Conservation (phyloP, 2,113 vertebrate species). For the Hyla sarda region DNA sequence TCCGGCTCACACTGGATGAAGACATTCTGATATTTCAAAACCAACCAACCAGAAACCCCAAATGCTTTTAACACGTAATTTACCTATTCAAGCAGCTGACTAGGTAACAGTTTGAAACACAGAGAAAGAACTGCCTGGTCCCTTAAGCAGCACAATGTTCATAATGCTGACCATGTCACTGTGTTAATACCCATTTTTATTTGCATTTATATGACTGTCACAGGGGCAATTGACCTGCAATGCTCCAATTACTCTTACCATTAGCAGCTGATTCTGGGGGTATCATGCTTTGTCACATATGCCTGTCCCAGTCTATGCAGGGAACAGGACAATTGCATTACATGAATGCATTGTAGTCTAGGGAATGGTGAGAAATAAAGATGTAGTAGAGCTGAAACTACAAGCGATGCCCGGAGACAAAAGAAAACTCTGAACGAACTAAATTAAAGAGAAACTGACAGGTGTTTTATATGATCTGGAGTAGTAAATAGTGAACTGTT, state of each 20-base stretch:
- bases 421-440: too few relatives aligned
- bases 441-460: too few relatives aligned
- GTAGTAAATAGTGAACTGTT: too few relatives aligned
- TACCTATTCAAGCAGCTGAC: slow-evolving; percentile 35
- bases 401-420: too few relatives aligned
- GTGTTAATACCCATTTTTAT: slow-evolving; percentile 1
- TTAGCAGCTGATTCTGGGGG: neutral
- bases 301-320: neutral
- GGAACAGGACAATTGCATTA: neutral
- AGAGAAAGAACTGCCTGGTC: slow-evolving; percentile 14
- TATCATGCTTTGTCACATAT: neutral
- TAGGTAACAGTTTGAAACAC: slow-evolving; percentile 21
- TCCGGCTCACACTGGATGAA: slow-evolving; percentile 24
- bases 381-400: neutral
- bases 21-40: slow-evolving; percentile 56
- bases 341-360: neutral
- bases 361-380: neutral
- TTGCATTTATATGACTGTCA: slow-evolving; percentile 34
- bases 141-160: neutral
- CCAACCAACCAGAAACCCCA: slow-evolving; percentile 57
- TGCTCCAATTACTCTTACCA: slow-evolving; percentile 31
- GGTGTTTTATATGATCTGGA: too few relatives aligned
- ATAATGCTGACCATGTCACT: slow-evolving; percentile 30
- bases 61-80: slow-evolving; percentile 7
- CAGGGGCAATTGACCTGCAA: slow-evolving; percentile 5